Base-by-base conservation (phyloP, 2,797 vertebrate genomes). In the Ateles fusciceps region DNA sequence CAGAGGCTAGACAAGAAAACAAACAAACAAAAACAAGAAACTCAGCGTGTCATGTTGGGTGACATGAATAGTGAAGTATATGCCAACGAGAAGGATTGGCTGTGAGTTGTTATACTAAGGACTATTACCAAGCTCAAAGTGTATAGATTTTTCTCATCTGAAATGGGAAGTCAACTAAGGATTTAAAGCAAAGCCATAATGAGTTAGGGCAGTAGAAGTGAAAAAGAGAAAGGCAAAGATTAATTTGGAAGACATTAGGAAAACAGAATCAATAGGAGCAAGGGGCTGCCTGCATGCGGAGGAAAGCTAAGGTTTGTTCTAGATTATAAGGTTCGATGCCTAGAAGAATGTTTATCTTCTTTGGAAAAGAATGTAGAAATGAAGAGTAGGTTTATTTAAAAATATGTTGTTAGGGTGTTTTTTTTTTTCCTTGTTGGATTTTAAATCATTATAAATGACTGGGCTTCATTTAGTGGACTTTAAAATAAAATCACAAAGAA, bases 201-300 rank as follows among this genome's bases (percentile, higher is more conserved):
- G 64, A 96, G 30, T 95, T 50, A 96, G 83, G 76, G 61, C n/a
- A 55, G 11, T n/a, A 72, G 61, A 33, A 48, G 8, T 36, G 13
- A 10, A 93, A 97, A 95, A 71, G n/a, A 80, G 64, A 93, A 95
- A 92, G 22, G 50, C 97, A 95, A 88, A 26, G 46, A 85, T 94
- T 95, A 75, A 93, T 95, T 92, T 89, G 52, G 72, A 93, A 97
- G 50, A 64, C 33, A 50, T 94, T 85, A 87, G 50, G 57, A 48
- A 76, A 93, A 81, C 15, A 86, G 28, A 90, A 85, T 95, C 61
- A 93, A 87, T 74, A 87, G 61, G 1, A 80, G 52, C 21, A 94
- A 91, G 28, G 22, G 30, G 3, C 2, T 36, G 4, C 57, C 14
- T 52, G 7, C 3, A 9, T 7, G 30, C 19, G 44, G 33, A 61